phyloP scores from a whole-genome alignment of 1,140 invertebrate genomes.

The Panulirus ornatus region DNA sequence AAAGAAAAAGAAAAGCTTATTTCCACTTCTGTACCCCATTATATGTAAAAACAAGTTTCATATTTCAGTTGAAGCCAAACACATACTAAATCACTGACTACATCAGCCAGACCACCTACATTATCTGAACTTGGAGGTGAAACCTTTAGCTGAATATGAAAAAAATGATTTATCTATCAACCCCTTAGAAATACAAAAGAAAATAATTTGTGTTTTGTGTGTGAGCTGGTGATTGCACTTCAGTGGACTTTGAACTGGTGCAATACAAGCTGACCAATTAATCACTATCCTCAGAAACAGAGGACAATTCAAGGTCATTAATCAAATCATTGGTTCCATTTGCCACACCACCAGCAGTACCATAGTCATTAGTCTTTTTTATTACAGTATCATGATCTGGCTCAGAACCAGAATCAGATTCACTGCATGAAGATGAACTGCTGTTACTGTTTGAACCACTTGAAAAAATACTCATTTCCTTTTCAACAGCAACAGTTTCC shows the following conservation, averaged over 20 bases:
- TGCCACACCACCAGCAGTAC: conserved; percentile 11
- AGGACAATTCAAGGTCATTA: conserved; percentile 33
- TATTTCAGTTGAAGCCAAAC: too few relatives aligned
- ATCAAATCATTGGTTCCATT: conserved; percentile 31
- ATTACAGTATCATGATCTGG: conserved; percentile 22
- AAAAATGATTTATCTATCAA: background rate
- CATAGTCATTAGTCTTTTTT: conserved; percentile 50
- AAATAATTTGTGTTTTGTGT: background rate
- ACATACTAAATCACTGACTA: too few relatives aligned
- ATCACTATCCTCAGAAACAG: conserved; percentile 43
- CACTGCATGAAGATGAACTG: conserved; percentile 52
- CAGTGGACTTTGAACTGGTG: background rate
- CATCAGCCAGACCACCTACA: background rate
- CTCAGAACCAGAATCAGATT: conserved; percentile 54
- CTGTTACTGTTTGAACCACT: conserved; percentile 52
- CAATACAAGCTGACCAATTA: background rate
- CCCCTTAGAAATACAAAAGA: background rate
- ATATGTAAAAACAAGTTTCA: too few relatives aligned
- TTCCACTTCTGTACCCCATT: too few relatives aligned
- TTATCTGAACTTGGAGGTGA: background rate
- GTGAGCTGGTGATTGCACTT: background rate
- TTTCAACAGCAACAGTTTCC: background rate
- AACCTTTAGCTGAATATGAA: background rate
- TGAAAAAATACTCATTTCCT: conserved; percentile 26
- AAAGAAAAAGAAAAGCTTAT: too few relatives aligned